Evolutionary conservation across 2,113 vertebrate genomes (phyloP), one percentile per base, ranked within the genome.

Genomic region (Potamarius usumacintae): DNA sequence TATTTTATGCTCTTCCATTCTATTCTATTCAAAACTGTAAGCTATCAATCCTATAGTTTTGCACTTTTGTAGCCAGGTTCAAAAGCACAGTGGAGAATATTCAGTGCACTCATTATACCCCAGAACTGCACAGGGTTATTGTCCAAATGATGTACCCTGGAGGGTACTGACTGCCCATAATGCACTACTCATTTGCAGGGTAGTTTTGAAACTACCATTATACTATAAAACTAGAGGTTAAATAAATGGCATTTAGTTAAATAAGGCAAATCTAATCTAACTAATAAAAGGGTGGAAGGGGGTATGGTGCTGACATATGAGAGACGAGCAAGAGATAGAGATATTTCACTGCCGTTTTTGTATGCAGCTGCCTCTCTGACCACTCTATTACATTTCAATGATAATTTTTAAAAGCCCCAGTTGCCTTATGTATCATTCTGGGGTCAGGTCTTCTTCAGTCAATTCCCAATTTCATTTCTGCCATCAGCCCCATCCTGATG

Each of bases 391-490:
- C 55, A 58, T 52, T 82, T 82, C 58, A 82, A 6, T 77, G 84
- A 86, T 83, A 48, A 15, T 78, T 86, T 89, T 84, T 53, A 77
- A 87, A 85, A 90, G 82, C 80, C 72, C 76, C 86, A 83, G 84
- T 85, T 88, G 89, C 84, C 72, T 50, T 72, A 72, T 55, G 34
- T 86, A 78, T 84, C 87, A 84, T 82, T 84, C 74, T 17, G 81
- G 58, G 81, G 86, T 86, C 80, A 67, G 80, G 87, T 90, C 89
- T 67, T 74, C 84, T 86, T 65, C 72, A 57, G 89, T 83, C 87
- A 55, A 86, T 88, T 88, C 84, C 84, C 80, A 85, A 83, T 86
- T 90, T 88, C 84, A 90, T 84, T 88, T 83, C 86, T 72, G 84
- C 84, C 60, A 80, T 84, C 84, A 83, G 69, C 84, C 34, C 84